phyloP scores from a whole-genome alignment of 2,113 vertebrate species.

The Apteryx mantelli region DNA sequence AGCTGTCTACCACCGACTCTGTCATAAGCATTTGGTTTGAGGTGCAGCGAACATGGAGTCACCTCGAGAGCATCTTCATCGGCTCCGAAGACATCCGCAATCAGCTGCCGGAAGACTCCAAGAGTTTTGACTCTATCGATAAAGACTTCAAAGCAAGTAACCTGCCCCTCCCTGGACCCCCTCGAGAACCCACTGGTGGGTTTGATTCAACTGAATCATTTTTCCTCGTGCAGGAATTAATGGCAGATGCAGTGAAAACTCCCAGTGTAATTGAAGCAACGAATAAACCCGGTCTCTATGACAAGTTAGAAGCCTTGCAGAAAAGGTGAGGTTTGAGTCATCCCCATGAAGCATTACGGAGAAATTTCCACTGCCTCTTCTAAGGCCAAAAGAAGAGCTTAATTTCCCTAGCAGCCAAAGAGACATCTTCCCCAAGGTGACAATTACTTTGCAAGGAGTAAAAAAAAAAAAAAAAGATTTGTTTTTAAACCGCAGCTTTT shows the following conservation, averaged over 20 bases:
- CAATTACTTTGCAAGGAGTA: background rate
- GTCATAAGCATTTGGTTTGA: conserved; percentile 81
- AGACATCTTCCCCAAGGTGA: rapidly evolving
- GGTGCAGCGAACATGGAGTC: conserved; percentile 81
- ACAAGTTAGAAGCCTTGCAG: conserved; percentile 72
- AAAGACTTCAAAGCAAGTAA: conserved; percentile 74
- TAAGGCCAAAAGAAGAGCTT: background rate
- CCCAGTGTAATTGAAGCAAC: conserved; percentile 81
- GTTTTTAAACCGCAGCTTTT: background rate
- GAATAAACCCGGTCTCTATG: conserved; percentile 74
- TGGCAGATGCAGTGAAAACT: conserved; percentile 65
- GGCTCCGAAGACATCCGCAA: conserved; percentile 79
- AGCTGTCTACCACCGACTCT: conserved; percentile 69
- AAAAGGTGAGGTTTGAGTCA: conserved; percentile 54
- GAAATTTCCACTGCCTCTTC: rapidly evolving
- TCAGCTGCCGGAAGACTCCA: conserved; percentile 73
- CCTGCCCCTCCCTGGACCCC: rapidly evolving
- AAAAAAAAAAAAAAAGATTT: rapidly evolving
- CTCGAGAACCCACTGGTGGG: rapidly evolving
- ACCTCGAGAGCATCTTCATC: conserved; percentile 82
- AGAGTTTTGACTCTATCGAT: conserved; percentile 71
- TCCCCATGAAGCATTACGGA: background rate
- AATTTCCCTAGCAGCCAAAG: background rate
- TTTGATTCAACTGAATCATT: rapidly evolving
- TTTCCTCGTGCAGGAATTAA: conserved; percentile 64